Evolutionary conservation across 2,113 vertebrate species (phyloP), one percentile per base, ranked within the genome.

Genomic region (Oryzias celebensis): DNA sequence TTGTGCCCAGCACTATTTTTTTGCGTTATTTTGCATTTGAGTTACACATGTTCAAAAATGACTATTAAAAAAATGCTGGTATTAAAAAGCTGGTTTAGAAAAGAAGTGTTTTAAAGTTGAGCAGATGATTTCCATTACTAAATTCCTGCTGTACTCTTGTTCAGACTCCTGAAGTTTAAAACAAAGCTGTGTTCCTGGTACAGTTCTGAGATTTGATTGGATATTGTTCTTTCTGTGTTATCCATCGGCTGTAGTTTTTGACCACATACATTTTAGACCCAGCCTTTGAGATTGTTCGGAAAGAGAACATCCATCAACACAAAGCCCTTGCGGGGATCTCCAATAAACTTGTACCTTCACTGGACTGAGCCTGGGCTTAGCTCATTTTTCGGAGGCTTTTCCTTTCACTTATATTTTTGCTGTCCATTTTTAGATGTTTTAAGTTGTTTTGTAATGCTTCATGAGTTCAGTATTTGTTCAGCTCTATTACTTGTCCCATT

Each of bases 401-500:
- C 49, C 78, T 78, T 84, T 52, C 26, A 55, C 68, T 76, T 66
- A 66, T 68, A 62, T 82, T 80, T 80, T 75, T 77, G 80, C 70
- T 80, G 76, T 81, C 79, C 77, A 78, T 79, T 85, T 86, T 87
- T 82, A 78, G 80, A 70, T 63, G 65, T 66, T 85, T 65, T 69
- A 60, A 87, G 81, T 85, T 80, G 72, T 83, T 80, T 77, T 44
- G 61, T 76, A 81, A 78, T 52, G 65, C 77, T 78, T 75, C 75
- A 65, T 80, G 78, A 78, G 75, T 77, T 75, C 65, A 57, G 68
- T 82, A 78, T 90, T 82, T 85, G 81, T 85, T 85, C 74, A 24
- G 80, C 81, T 87, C 75, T 75, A 14, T 68, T 78, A 75, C 81
- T 82, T 87, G 87, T 87, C 77, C 88, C 84, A 83, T 86, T 90